phyloP scores from a whole-genome alignment of 2,797 vertebrate species.

The Poeciliopsis turneri region DNA sequence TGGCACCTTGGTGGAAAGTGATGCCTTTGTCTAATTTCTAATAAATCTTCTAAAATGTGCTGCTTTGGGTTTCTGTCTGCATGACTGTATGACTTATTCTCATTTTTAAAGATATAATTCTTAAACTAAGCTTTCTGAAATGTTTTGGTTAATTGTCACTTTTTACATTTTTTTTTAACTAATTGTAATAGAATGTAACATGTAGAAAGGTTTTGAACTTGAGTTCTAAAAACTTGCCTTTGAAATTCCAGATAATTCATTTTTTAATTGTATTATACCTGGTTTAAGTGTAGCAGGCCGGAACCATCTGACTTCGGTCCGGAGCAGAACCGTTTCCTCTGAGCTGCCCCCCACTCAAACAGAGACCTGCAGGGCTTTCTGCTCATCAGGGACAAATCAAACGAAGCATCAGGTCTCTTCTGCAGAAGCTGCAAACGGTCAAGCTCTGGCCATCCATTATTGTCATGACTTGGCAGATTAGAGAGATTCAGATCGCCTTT shows the following conservation, averaged over 20 bases:
- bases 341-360: slow-evolving; percentile 73
- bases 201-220: neutral
- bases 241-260: neutral
- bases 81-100: neutral
- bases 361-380: slow-evolving; percentile 70
- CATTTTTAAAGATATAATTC: neutral
- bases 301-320: slow-evolving; percentile 53
- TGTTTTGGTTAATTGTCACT: neutral
- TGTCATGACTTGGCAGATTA: neutral
- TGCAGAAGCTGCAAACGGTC: neutral
- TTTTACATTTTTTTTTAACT: neutral
- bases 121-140: neutral
- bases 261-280: slow-evolving; percentile 28
- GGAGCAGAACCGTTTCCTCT: slow-evolving; percentile 66
- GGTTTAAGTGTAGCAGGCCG: slow-evolving; percentile 11
- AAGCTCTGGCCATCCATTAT: neutral
- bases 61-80: neutral
- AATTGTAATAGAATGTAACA: neutral
- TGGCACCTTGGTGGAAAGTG: neutral
- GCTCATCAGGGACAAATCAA: slow-evolving; percentile 68
- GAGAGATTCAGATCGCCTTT: neutral
- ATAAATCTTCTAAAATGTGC: neutral
- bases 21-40: neutral
- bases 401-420: slow-evolving; percentile 16
- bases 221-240: neutral